Conservation (phyloP, 1,140 invertebrate genomes). For the Habropoda laboriosa region DNA sequence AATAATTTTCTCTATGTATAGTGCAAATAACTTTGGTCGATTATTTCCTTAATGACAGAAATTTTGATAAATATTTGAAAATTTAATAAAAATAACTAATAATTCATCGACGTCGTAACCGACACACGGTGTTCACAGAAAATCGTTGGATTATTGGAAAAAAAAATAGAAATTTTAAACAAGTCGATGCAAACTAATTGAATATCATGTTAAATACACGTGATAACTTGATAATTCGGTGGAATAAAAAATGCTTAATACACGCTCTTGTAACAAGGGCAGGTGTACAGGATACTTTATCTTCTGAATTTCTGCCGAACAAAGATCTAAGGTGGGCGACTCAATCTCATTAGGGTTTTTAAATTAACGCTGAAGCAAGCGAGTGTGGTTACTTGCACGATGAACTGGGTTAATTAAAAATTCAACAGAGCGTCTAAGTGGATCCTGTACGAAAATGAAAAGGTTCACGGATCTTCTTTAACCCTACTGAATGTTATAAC, state of each 20-base stretch:
- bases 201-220: background rate
- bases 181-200: too few species aligned
- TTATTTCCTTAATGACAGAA: too few species aligned
- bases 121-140: too few species aligned
- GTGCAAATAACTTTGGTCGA: too few species aligned
- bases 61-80: too few species aligned
- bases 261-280: too few species aligned
- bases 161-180: too few species aligned
- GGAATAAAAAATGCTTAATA: background rate
- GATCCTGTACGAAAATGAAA: background rate
- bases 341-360: constrained; percentile 19
- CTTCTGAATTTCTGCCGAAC: background rate
- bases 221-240: background rate
- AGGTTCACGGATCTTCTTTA: background rate
- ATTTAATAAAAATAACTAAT: too few species aligned
- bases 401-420: constrained; percentile 41
- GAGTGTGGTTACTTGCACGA: background rate
- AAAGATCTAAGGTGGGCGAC: constrained; percentile 4
- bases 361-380: constrained; percentile 4
- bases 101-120: too few species aligned
- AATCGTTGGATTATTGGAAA: too few species aligned
- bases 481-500: background rate
- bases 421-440: constrained; percentile 8
- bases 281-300: background rate
- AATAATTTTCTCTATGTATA: too few species aligned